Conservation (phyloP, 2,797 vertebrate genomes). For the Varecia variegata region DNA sequence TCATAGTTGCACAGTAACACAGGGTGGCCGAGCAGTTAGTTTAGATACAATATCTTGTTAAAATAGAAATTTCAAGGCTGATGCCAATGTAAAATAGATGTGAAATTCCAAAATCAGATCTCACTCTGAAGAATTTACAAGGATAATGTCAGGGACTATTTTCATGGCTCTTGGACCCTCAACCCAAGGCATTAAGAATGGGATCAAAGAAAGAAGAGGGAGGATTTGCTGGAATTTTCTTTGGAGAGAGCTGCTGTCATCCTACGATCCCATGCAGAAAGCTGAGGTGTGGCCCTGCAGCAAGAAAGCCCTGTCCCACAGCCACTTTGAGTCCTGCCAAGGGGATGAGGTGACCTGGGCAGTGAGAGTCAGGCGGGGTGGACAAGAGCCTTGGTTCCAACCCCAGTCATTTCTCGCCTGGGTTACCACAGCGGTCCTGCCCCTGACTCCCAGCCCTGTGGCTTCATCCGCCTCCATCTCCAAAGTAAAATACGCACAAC, state of each 20-base stretch:
- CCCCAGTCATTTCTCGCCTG: background rate
- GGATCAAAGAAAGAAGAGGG: background rate
- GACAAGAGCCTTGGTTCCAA: background rate
- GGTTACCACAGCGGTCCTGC: background rate
- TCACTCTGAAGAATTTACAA: background rate
- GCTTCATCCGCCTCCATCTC: background rate
- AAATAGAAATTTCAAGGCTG: fast-evolving
- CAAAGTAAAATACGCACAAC: background rate
- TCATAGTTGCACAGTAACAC: background rate
- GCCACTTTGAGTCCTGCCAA: background rate
- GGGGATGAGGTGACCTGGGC: background rate
- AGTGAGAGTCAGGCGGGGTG: background rate
- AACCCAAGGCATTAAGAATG: background rate
- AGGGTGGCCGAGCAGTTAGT: background rate
- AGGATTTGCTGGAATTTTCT: background rate
- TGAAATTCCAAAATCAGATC: background rate
- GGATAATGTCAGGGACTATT: background rate
- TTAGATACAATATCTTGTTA: no score
- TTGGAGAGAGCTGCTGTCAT: no score
- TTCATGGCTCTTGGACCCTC: background rate
- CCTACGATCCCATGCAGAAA: background rate
- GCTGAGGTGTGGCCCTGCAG: background rate
- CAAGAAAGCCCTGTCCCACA: background rate
- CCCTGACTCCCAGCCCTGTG: background rate
- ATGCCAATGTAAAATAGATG: background rate